Conservation (phyloP, 2,797 vertebrate species). For the Anguilla marmorata region DNA sequence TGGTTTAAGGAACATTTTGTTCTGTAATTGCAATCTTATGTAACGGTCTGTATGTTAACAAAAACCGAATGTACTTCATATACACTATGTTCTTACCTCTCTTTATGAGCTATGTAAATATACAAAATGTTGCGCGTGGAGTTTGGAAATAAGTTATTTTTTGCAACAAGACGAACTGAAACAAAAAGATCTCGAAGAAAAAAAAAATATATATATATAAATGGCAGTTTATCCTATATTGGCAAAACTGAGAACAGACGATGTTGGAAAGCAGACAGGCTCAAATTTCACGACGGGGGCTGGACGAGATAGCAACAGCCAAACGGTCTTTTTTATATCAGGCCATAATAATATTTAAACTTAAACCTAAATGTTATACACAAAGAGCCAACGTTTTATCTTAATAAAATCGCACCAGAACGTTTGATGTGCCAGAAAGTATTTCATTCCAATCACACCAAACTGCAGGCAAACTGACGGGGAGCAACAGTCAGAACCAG, state of each 20-base stretch:
- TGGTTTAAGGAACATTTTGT: slow-evolving; percentile 17
- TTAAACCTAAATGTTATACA: background rate
- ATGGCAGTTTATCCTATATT: background rate
- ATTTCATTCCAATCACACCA: background rate
- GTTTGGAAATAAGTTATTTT: background rate
- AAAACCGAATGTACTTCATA: background rate
- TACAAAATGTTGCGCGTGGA: background rate
- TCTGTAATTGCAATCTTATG: slow-evolving; percentile 8
- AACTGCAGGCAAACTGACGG: background rate
- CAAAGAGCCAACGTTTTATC: background rate
- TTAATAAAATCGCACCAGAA: background rate
- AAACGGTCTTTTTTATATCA: background rate
- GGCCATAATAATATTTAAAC: background rate
- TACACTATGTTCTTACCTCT: background rate
- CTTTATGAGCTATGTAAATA: background rate
- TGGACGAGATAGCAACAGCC: background rate
- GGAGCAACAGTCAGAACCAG: background rate
- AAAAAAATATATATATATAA: background rate
- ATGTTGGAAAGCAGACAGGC: slow-evolving; percentile 1
- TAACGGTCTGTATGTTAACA: slow-evolving; percentile 14
- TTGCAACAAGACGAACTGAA: background rate
- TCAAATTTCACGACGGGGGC: slow-evolving; percentile 22
- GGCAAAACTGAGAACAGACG: slow-evolving; percentile 1
- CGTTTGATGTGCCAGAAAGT: background rate
- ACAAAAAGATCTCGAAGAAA: background rate